These are phyloP conservation scores for Mus minutoides DNA, from an alignment of 2,797 vertebrate species.

Conservation along the genomic window DNA sequence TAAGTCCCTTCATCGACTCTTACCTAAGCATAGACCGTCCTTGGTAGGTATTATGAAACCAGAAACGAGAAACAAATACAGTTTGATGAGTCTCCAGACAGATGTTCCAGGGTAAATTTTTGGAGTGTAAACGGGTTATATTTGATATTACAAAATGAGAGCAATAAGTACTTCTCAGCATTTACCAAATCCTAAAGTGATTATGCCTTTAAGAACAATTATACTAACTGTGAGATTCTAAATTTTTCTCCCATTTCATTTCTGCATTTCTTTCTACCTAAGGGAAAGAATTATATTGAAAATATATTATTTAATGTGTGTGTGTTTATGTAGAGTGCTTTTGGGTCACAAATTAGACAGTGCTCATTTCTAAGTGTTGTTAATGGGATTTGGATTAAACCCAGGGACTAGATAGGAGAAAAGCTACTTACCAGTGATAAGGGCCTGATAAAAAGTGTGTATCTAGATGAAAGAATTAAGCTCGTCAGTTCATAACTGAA, in stretches of 20 bases:
- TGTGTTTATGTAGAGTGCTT: background rate
- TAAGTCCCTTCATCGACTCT: too few relatives aligned
- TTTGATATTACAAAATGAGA: conserved; percentile 56
- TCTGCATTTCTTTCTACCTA: background rate
- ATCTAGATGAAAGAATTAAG: background rate
- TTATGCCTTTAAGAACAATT: background rate
- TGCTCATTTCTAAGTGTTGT: background rate
- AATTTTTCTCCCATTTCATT: background rate
- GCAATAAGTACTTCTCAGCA: background rate
- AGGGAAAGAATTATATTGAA: background rate
- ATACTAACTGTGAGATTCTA: background rate
- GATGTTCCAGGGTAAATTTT: too few relatives aligned
- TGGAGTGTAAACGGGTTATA: too few relatives aligned
- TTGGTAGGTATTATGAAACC: too few relatives aligned
- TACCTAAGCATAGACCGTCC: too few relatives aligned
- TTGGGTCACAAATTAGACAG: conserved; percentile 20
- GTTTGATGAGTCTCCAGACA: too few relatives aligned
- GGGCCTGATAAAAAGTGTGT: background rate
- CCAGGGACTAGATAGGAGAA: background rate
- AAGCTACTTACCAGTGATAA: background rate
- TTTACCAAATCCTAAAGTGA: conserved; percentile 27
- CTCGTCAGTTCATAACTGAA: background rate
- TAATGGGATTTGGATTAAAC: background rate
- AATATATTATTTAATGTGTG: background rate
- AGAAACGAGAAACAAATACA: too few relatives aligned